Evolutionary conservation across 2,113 vertebrate genomes (phyloP).

Genomic region (Terrapene triunguis): DNA sequence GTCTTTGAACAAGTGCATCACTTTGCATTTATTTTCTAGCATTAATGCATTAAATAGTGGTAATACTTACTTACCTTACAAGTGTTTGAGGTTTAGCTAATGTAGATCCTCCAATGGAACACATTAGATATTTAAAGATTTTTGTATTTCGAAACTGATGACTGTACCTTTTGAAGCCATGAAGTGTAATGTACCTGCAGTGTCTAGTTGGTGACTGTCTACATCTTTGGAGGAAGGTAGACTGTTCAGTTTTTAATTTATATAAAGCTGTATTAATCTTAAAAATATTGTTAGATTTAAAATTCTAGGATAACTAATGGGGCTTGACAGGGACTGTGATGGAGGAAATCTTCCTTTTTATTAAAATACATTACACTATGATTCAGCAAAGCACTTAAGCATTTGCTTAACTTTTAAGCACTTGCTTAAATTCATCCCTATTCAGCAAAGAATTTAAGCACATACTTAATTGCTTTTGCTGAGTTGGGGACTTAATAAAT

Average conservation of each 20-base stretch:
- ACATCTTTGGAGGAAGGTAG: rapidly evolving
- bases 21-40: background rate
- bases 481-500: rapidly evolving
- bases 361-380: background rate
- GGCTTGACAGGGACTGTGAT: background rate
- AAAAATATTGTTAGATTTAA: background rate
- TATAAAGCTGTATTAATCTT: background rate
- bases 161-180: rapidly evolving
- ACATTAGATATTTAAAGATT: rapidly evolving
- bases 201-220: background rate
- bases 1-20: too few species aligned
- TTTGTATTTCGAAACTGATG: background rate
- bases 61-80: background rate
- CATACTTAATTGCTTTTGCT: background rate
- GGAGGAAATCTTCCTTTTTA: background rate
- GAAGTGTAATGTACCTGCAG: background rate
- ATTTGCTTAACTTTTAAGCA: background rate
- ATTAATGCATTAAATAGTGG: too few species aligned
- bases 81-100: background rate
- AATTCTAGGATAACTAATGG: background rate
- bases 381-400: background rate
- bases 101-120: background rate
- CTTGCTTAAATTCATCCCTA: background rate
- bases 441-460: background rate
- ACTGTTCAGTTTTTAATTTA: rapidly evolving